Percentiles rank a stretch among this genome's conserved stretches.
Evolutionary conservation across 2,888 invertebrate genomes (phyloP).

Genomic region (Trisateles emortualis): DNA sequence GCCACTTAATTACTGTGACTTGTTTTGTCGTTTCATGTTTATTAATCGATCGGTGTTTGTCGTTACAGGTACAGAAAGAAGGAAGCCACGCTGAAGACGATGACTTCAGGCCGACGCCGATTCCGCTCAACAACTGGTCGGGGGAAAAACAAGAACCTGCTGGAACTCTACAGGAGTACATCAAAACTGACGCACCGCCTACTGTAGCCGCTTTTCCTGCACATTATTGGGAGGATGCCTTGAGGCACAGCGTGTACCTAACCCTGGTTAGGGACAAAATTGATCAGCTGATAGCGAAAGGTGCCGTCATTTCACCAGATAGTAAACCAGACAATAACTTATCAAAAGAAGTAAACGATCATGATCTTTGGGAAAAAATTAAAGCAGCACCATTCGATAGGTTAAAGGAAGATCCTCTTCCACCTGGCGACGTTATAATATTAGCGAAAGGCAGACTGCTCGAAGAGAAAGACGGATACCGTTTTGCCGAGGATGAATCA

Average conservation of each 20-base stretch:
- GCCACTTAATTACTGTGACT: conserved; percentile 37
- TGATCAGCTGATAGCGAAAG: conserved; percentile 78
- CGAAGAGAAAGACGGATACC: conserved; percentile 80
- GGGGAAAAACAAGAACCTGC: conserved; percentile 55
- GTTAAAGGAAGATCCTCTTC: conserved; percentile 73
- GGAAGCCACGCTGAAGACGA: conserved; percentile 62
- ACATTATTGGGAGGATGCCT: conserved; percentile 89
- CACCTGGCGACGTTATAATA: conserved; percentile 89
- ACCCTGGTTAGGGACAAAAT: conserved; percentile 88
- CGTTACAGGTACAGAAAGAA: conserved; percentile 69
- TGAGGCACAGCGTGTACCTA: conserved; percentile 89
- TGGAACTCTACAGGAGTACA: conserved; percentile 64
- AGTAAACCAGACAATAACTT: conserved; percentile 56
- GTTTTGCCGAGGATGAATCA: conserved; percentile 84
- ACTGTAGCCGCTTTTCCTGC: conserved; percentile 66
- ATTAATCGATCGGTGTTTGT: conserved; percentile 29
- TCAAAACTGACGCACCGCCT: conserved; percentile 56
- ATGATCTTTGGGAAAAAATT: conserved; percentile 81
- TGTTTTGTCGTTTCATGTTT: conserved; percentile 28
- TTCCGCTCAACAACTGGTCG: conserved; percentile 74
- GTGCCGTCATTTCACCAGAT: conserved; percentile 60
- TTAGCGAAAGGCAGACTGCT: conserved; percentile 89
- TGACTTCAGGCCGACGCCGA: conserved; percentile 78
- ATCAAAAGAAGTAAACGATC: conserved; percentile 74
- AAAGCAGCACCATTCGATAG: conserved; percentile 79